A percentile compares a stretch with the other conserved stretches of the same genome.
phyloP scores from a whole-genome alignment of 2,113 vertebrate species.

The Podarcis cretensis region DNA sequence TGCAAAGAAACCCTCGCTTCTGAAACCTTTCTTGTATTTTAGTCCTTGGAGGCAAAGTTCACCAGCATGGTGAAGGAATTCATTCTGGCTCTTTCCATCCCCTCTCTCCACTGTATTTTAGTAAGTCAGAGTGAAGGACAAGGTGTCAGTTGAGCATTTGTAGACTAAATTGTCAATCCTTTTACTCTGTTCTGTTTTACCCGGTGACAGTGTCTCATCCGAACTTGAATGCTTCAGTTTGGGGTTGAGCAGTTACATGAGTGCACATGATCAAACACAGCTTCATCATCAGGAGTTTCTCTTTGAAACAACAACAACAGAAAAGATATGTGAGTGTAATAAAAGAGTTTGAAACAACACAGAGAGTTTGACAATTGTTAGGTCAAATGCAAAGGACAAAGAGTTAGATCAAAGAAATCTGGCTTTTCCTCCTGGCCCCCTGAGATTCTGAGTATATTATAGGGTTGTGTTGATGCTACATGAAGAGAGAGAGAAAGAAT shows the following conservation, averaged over 20 bases:
- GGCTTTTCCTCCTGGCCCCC: constrained; percentile 4
- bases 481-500: background rate
- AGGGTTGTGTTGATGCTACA: background rate
- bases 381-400: constrained; percentile 19
- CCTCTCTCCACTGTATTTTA: background rate
- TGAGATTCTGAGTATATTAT: constrained; percentile 3
- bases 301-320: constrained; percentile 6
- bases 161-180: background rate
- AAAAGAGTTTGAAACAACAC: background rate
- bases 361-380: constrained; percentile 35
- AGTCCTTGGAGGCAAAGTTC: constrained; percentile 40
- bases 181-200: constrained; percentile 30
- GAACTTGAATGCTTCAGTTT: constrained; percentile 7
- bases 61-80: background rate
- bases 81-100: constrained; percentile 2
- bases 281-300: constrained; percentile 48
- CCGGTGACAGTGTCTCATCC: constrained; percentile 2
- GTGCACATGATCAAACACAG: background rate
- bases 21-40: constrained; percentile 34
- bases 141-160: background rate
- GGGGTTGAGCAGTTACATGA: constrained; percentile 37
- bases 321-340: background rate
- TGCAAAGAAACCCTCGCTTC: constrained; percentile 27
- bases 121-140: constrained; percentile 4
- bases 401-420: constrained; percentile 31